These are phyloP conservation scores for Limnodromus scolopaceus DNA, from an alignment of 2,797 vertebrate species.

Conservation along the genomic window DNA sequence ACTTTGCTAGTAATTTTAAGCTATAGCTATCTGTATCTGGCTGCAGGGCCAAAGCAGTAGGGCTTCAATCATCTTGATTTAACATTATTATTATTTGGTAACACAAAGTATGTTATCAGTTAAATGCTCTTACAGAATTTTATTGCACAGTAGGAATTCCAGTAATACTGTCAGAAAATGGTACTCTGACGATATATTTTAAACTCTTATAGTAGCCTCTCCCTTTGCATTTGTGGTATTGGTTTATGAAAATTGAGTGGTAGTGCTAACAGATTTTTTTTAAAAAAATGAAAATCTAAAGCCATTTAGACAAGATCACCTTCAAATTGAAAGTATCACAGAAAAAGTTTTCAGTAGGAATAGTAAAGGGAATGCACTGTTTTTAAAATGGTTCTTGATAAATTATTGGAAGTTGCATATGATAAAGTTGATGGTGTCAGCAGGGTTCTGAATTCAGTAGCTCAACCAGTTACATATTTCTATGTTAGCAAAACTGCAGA, in stretches of 20 bases:
- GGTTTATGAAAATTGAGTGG: neutral
- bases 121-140: constrained; percentile 11
- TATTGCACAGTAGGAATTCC: neutral
- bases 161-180: neutral
- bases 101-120: neutral
- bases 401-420: neutral
- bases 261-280: neutral
- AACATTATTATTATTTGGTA: neutral
- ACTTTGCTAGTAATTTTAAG: constrained; percentile 30
- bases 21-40: neutral
- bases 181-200: neutral
- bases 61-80: neutral
- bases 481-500: neutral
- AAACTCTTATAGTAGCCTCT: neutral
- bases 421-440: neutral
- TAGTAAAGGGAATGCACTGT: fast-evolving
- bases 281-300: neutral
- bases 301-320: neutral
- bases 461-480: neutral
- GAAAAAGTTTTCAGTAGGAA: neutral
- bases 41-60: neutral
- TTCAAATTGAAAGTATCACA: neutral
- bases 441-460: neutral
- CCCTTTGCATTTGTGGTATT: neutral
- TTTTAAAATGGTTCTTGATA: neutral